phyloP scores from a whole-genome alignment of 2,888 invertebrate species.

The Dryadula phaetusa region DNA sequence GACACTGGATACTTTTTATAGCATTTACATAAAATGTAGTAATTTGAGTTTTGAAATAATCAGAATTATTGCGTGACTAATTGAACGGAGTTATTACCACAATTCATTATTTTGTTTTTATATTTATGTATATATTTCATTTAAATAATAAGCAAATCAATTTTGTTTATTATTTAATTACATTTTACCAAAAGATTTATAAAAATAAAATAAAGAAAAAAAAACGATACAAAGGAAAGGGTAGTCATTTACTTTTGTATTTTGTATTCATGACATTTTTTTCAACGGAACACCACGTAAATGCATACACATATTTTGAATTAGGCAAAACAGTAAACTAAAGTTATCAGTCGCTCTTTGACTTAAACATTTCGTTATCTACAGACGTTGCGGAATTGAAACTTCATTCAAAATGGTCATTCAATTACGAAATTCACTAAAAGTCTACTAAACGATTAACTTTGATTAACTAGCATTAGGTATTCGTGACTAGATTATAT shows the following conservation, averaged over 20 bases:
- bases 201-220: too few species aligned
- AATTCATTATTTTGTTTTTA: too few species aligned
- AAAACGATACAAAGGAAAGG: too few species aligned
- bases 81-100: too few species aligned
- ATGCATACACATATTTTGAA: constrained; percentile 13
- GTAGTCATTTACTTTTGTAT: neutral
- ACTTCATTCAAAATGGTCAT: constrained; percentile 14
- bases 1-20: too few species aligned
- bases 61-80: too few species aligned
- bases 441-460: constrained; percentile 62
- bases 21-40: too few species aligned
- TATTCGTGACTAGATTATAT: constrained; percentile 81
- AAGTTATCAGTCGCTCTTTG: constrained; percentile 22
- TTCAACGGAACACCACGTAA: neutral
- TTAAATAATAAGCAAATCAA: too few species aligned
- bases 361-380: constrained; percentile 17
- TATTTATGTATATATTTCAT: too few species aligned
- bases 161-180: too few species aligned
- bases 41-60: too few species aligned
- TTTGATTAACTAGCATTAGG: constrained; percentile 74
- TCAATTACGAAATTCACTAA: constrained; percentile 53
- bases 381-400: constrained; percentile 14
- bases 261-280: neutral
- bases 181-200: too few species aligned
- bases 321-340: constrained; percentile 22